These are phyloP conservation scores for Sebastes vulpes DNA, from an alignment of 2,797 vertebrate genomes.

Conservation along the genomic window DNA sequence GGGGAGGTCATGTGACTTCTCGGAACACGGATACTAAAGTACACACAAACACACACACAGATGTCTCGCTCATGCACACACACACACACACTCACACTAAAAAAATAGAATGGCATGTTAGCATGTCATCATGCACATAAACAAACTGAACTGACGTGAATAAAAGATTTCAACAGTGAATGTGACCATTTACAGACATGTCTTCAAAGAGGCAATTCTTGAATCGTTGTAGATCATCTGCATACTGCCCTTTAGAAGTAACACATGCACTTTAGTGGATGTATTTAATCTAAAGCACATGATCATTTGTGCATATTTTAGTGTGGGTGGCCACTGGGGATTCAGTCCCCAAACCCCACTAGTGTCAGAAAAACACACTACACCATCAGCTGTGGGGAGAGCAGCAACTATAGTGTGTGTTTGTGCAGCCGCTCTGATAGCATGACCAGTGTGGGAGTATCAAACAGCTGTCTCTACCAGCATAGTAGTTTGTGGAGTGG, in stretches of 20 bases:
- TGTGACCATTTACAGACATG: neutral
- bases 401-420: constrained; percentile 1
- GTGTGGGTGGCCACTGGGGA: constrained; percentile 29
- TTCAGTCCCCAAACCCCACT: constrained; percentile 21
- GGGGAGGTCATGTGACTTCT: constrained; percentile 86
- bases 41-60: constrained; percentile 50
- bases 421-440: constrained; percentile 29
- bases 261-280: neutral
- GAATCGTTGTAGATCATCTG: neutral
- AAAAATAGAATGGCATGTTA: constrained; percentile 19
- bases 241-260: neutral
- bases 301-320: neutral
- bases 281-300: constrained; percentile 21
- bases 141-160: neutral
- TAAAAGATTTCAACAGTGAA: neutral
- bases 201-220: neutral
- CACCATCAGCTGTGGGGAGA: constrained; percentile 19
- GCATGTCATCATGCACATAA: constrained; percentile 1
- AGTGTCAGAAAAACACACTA: constrained; percentile 1
- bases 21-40: constrained; percentile 82
- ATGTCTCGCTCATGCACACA: constrained; percentile 28
- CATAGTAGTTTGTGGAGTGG: constrained; percentile 21
- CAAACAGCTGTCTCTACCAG: constrained; percentile 65
- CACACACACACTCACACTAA: neutral
- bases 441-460: constrained; percentile 71